A percentile compares a stretch with the other conserved stretches of the same genome.
phyloP scores from a whole-genome alignment of 1,140 invertebrate genomes.

The Brachionus asplanchnoidis region DNA sequence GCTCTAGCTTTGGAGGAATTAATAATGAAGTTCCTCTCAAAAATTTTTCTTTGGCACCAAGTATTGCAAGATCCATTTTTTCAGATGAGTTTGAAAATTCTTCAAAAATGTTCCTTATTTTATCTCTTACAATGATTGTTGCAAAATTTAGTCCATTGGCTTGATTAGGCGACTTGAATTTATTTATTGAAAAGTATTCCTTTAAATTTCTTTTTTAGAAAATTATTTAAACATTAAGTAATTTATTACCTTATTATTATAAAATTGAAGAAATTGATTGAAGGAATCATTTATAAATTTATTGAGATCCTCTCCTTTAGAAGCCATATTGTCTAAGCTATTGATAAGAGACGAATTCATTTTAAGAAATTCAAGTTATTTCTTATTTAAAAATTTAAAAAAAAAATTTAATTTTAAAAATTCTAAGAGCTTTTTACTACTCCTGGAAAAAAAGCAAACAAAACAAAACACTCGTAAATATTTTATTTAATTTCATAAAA shows the following conservation, averaged over 20 bases:
- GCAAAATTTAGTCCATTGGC: background rate
- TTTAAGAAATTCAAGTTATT: background rate
- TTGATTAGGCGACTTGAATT: background rate
- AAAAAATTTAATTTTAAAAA: background rate
- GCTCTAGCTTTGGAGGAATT: background rate
- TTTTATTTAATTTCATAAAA: background rate
- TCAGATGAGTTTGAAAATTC: background rate
- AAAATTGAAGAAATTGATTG: background rate
- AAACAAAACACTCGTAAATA: background rate
- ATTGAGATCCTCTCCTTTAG: background rate
- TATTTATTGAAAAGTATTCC: background rate
- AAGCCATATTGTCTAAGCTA: background rate
- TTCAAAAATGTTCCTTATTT: background rate
- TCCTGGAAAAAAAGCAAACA: background rate
- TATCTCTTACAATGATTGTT: background rate
- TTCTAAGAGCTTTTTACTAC: background rate
- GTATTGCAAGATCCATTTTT: background rate
- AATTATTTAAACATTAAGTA: background rate
- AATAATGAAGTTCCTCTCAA: background rate
- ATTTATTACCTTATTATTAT: background rate
- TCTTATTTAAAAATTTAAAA: background rate
- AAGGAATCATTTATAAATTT: background rate
- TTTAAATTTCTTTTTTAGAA: background rate
- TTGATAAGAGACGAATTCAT: background rate
- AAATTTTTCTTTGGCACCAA: background rate